Evolutionary conservation across 1,140 invertebrate species (phyloP).

Genomic region (Caenorhabditis tropicalis): DNA sequence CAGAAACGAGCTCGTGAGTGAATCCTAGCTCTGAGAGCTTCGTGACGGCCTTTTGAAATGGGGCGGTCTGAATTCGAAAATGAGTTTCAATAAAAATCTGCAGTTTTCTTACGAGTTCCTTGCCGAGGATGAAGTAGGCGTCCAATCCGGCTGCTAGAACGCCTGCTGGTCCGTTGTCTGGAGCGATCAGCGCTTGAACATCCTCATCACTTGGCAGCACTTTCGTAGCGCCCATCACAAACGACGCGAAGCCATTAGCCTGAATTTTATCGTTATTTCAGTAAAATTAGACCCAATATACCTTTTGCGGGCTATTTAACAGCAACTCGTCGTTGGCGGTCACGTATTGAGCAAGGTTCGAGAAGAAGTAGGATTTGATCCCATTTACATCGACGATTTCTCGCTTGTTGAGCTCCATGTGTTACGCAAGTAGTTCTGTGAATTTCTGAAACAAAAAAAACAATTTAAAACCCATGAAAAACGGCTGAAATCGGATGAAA

Average conservation of each 20-base stretch:
- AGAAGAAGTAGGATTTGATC: conserved; percentile 9
- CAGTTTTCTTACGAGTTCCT: neutral
- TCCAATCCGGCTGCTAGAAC: neutral
- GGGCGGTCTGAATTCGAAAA: neutral
- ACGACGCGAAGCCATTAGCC: neutral
- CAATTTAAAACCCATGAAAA: too few relatives aligned
- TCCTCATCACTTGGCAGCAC: neutral
- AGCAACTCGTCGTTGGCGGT: neutral
- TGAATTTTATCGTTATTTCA: neutral
- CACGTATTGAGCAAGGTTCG: neutral
- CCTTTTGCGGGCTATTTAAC: neutral
- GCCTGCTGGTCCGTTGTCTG: neutral
- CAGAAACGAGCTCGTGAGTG: neutral
- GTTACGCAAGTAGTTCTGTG: neutral
- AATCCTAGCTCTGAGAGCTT: neutral
- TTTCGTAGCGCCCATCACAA: neutral
- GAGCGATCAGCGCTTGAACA: neutral
- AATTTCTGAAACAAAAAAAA: too few relatives aligned
- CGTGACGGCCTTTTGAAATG: neutral
- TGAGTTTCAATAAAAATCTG: neutral
- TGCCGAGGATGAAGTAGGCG: neutral
- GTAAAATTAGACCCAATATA: neutral
- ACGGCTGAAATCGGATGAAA: too few relatives aligned
- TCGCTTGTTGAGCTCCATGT: neutral
- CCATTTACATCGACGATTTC: neutral